Conservation (phyloP, 2,113 vertebrate species). For the Empidonax alnorum region DNA sequence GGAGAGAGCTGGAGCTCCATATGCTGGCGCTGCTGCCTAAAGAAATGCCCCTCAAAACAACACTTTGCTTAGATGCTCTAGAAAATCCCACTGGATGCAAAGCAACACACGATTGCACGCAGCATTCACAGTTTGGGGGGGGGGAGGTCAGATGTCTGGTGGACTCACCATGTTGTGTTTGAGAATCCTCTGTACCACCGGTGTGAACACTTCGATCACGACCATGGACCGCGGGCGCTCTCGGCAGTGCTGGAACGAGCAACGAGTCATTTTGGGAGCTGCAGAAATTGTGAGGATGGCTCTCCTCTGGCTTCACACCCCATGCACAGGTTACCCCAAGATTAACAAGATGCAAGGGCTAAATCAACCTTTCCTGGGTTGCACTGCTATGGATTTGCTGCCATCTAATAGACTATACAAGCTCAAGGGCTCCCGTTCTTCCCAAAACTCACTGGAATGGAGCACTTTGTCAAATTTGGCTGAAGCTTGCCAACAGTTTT, state of each 20-base stretch:
- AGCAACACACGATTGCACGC: not conserved
- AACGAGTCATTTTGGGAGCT: not conserved
- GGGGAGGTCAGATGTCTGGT: fast-evolving
- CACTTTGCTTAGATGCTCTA: not conserved
- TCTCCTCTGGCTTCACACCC: not conserved
- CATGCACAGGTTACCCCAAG: not conserved
- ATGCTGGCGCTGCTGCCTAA: not conserved
- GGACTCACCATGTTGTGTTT: slow-evolving; percentile 98
- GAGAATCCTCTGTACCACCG: slow-evolving; percentile 98
- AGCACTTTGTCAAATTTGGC: not conserved
- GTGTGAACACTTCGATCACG: slow-evolving; percentile 98
- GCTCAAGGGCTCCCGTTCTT: not conserved
- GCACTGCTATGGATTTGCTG: not conserved
- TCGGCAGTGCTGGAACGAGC: slow-evolving; percentile 89
- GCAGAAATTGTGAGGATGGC: not conserved
- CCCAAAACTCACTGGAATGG: not conserved
- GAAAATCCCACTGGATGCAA: not conserved
- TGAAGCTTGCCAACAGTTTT: not conserved
- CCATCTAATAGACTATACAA: not conserved
- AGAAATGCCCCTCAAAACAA: not conserved
- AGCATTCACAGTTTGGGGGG: not conserved
- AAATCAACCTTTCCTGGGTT: not conserved
- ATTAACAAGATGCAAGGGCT: not conserved
- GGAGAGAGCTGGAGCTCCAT: not conserved
- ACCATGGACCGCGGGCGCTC: slow-evolving; percentile 98